Base-by-base conservation (phyloP, 92 coral and sea anemone species). In the Epizoanthus ramosus region DNA sequence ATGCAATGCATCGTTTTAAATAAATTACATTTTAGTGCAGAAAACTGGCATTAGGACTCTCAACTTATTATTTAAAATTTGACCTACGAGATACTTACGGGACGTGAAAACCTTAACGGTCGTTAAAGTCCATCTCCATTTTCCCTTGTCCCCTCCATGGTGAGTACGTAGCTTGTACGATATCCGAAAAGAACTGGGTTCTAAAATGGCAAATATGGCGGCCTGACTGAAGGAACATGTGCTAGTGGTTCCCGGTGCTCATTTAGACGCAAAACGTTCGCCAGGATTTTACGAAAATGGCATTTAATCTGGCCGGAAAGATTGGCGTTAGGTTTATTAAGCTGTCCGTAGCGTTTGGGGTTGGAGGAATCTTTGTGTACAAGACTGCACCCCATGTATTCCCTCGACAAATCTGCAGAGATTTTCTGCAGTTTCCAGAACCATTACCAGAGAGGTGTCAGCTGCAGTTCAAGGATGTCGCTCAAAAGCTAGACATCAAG, bases 291-390 rank as follows among this genome's bases (percentile, higher is more conserved):
- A 39, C 28, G 24, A 35, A 23, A 23, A 90, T 88, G 93, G 91
- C 94, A 21, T 71, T 86, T 31, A 95, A 89, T 53, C 71, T 91
- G n/a, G 88, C 93, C 33, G 91, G 91, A 3, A 88, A 81, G 63
- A 85, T 93, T 75, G 81, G 88, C 4, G 83, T 86, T 65, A 92
- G 94, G 47, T 89, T 93, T 59, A 72, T 93, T 41, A 90, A 90
- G 24, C 16, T 93, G 75, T 93, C 98, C 23, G 98, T 93, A 6
- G 98, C 95, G 23, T 50, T 93, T 68, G 98, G 98, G 28, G 85
- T 88, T 23, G 95, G 98, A 63, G 98, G 98, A 19, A 74, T 89
- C 60, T 84, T 89, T 81, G 63, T 91, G 33, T 91, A 84, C 86
- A 88, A 93, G 71, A 87, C 84, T 9, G 87, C 89, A 17, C 90